These are phyloP conservation scores for Lypha dubia DNA, from an alignment of 2,888 invertebrate genomes.

Conservation along the genomic window DNA sequence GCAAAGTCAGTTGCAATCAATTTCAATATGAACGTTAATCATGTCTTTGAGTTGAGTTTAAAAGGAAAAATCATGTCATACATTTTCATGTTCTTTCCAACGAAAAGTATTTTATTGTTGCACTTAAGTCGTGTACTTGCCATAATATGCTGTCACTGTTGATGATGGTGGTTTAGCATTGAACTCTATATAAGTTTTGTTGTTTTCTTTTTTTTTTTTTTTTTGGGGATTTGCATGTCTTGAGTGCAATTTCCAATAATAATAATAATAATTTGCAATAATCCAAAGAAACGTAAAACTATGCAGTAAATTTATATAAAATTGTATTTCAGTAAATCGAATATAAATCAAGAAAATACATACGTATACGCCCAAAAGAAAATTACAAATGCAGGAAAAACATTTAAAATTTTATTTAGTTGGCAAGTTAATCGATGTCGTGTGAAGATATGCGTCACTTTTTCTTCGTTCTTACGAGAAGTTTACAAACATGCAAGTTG, in stretches of 20 bases:
- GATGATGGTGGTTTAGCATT: slow-evolving; percentile 32
- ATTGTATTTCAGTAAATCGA: slow-evolving; percentile 26
- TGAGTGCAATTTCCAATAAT: slow-evolving; percentile 14
- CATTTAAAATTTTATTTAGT: neutral
- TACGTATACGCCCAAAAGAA: neutral
- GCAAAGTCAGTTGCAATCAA: slow-evolving; percentile 63
- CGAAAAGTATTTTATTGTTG: slow-evolving; percentile 1
- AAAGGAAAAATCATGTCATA: neutral
- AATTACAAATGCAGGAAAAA: neutral
- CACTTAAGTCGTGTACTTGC: slow-evolving; percentile 27
- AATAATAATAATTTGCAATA: too few species aligned
- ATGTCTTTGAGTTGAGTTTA: neutral
- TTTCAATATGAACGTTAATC: slow-evolving; percentile 33
- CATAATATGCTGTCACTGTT: slow-evolving; percentile 19
- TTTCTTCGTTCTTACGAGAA: too few species aligned
- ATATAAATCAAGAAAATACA: neutral
- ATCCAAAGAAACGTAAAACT: slow-evolving; percentile 10
- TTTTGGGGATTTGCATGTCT: slow-evolving; percentile 37
- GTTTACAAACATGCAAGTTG: too few species aligned
- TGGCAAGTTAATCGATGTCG: slow-evolving; percentile 11
- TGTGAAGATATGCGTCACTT: too few species aligned
- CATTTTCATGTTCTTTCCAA: slow-evolving; percentile 8
- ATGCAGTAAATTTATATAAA: slow-evolving; percentile 20
- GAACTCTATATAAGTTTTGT: slow-evolving; percentile 34
- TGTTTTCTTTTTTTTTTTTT: too few species aligned